These are phyloP conservation scores for Bucorvus abyssinicus DNA, from an alignment of 2,797 vertebrate genomes.

Conservation along the genomic window DNA sequence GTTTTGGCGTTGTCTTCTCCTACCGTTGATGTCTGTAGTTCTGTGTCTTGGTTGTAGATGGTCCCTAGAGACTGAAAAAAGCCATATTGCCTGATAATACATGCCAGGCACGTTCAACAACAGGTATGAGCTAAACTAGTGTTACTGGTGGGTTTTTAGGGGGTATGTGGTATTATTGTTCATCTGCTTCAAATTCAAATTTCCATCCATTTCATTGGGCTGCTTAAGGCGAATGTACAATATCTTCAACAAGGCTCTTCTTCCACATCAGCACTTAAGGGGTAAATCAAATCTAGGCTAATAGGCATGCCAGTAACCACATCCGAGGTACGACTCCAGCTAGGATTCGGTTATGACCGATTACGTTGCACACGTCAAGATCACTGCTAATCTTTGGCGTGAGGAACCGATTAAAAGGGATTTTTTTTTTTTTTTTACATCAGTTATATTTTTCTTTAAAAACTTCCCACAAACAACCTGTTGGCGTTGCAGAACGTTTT, in stretches of 20 bases:
- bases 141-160: background rate
- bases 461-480: slow-evolving; percentile 18
- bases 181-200: background rate
- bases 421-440: slow-evolving; percentile 28
- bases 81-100: background rate
- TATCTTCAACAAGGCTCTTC: background rate
- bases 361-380: slow-evolving; percentile 65
- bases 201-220: background rate
- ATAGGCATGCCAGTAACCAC: slow-evolving; percentile 14
- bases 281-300: slow-evolving; percentile 13
- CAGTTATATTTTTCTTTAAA: slow-evolving; percentile 33
- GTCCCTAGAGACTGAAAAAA: background rate
- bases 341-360: slow-evolving; percentile 57
- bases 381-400: slow-evolving; percentile 73
- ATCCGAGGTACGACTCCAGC: slow-evolving; percentile 5
- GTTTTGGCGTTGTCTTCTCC: background rate
- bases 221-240: background rate
- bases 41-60: background rate
- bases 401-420: slow-evolving; percentile 75
- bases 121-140: background rate
- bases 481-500: slow-evolving; percentile 27
- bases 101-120: background rate
- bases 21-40: background rate
- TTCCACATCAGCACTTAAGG: background rate
- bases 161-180: background rate